A percentile compares a stretch with the other conserved stretches of the same genome.
These are phyloP conservation scores for Butorides virescens DNA, from an alignment of 2,113 vertebrate species.

Conservation along the genomic window DNA sequence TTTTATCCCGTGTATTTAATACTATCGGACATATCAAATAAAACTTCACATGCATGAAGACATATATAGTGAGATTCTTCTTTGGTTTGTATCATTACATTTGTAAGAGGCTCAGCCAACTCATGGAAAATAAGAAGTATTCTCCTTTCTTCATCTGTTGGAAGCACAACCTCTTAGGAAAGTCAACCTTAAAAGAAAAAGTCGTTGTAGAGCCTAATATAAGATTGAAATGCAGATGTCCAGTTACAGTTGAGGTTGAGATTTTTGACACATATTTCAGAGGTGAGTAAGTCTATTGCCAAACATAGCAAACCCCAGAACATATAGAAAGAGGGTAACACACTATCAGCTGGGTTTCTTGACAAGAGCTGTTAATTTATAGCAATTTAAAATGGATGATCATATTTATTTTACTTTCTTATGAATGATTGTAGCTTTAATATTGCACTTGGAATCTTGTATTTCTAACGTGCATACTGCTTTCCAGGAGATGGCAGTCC, in stretches of 20 bases:
- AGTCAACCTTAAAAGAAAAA: not conserved
- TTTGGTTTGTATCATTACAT: not conserved
- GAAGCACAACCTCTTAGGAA: not conserved
- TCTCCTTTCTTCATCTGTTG: not conserved
- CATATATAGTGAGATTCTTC: not conserved
- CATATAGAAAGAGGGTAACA: not conserved
- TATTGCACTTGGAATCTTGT: conserved; percentile 7
- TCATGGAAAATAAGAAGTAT: not conserved
- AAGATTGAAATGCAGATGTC: not conserved
- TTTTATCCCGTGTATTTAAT: not conserved
- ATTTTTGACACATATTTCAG: conserved; percentile 1
- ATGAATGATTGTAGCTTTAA: conserved; percentile 17
- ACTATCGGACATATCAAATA: not conserved
- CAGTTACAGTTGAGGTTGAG: not conserved
- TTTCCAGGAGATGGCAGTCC: not conserved
- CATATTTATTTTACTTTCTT: conserved; percentile 18
- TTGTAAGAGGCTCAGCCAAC: not conserved
- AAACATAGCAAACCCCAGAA: not conserved
- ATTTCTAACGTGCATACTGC: not conserved
- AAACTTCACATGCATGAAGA: not conserved
- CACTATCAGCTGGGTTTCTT: not conserved
- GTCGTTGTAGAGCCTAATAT: not conserved
- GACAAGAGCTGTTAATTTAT: not conserved
- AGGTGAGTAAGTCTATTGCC: not conserved
- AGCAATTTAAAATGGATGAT: conserved; percentile 10